Evolutionary conservation across 1,140 invertebrate species (phyloP), one percentile per base, ranked within the genome.

Genomic region (Ceratina australensis): DNA sequence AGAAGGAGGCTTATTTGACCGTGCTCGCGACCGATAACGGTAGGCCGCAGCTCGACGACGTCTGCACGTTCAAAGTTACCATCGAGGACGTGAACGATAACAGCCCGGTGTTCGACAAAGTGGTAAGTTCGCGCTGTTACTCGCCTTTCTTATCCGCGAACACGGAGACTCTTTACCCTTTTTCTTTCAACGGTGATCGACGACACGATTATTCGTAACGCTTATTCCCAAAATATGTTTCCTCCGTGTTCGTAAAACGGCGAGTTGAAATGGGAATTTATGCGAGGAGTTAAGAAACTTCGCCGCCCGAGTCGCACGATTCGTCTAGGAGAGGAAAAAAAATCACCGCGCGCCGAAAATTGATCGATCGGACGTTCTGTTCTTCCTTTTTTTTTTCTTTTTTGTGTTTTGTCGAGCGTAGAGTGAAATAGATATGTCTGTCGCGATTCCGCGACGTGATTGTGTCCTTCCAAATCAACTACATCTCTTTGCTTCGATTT

Each of bases 51-150:
- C 91, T 98, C 47, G 96, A 97, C 83, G 96, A 97, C 86, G 95
- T 97, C 42, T 98, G 97, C 89, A 97, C 96, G 5, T 96, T 98
- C 85, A 97, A 96, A 93, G 95, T 98, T 42, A 95, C 95, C 64
- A 96, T 98, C 79, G 94, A 94, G 87, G 97, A 98, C 91, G 95
- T 97, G 83, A 98, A 98, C 91, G 97, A 98, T 89, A 98, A 98
- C 86, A 90, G 93, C 3, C 97, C 97, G 1, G 94, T 96, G 64
- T 97, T 98, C 91, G 97, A 98, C 87, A 96, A 96, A 96, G 95
- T 93, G 78, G 94, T 94, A 88, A 78, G 89, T 85, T 12, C 13
- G 16, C 33, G 7, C 2, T 28, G 2, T 12, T 13, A 4, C 28
- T 24, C 18, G 0, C n/a, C 2, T 24, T n/a, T 42, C 33, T 42